These are phyloP conservation scores for Pelmatolapia mariae DNA, from an alignment of 2,113 vertebrate species.

Conservation along the genomic window DNA sequence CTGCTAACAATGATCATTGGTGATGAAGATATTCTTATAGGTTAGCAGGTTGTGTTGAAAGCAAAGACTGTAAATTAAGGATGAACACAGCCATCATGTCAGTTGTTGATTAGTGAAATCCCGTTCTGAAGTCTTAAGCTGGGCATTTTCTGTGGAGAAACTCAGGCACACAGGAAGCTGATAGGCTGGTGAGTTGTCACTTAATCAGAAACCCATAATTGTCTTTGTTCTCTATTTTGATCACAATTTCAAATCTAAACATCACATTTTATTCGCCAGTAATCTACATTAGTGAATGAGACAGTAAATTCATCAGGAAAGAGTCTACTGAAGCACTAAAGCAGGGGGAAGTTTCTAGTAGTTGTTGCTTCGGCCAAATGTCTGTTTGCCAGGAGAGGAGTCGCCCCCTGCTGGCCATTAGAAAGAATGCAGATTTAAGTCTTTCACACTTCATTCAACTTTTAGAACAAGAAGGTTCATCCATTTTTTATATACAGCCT, in stretches of 20 bases:
- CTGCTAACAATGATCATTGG: background rate
- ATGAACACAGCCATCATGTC: background rate
- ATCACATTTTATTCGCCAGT: background rate
- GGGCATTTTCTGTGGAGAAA: background rate
- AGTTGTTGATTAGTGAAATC: background rate
- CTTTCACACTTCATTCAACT: background rate
- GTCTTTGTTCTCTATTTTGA: background rate
- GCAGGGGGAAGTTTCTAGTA: background rate
- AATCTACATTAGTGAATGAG: background rate
- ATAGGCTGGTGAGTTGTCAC: background rate
- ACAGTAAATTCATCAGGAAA: background rate
- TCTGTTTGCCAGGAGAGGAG: background rate
- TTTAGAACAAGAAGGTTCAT: background rate
- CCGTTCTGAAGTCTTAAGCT: background rate
- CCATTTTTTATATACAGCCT: background rate
- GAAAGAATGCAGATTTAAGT: background rate
- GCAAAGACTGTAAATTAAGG: background rate
- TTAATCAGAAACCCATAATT: background rate
- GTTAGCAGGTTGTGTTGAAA: background rate
- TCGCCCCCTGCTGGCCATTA: background rate
- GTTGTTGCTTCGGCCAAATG: background rate
- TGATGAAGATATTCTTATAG: background rate
- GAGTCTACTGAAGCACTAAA: background rate
- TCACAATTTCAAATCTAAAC: background rate
- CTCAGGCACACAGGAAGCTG: background rate